Evolutionary conservation across 1,140 invertebrate genomes (phyloP), one percentile per base, ranked within the genome.

Genomic region (Gryon sp.): DNA sequence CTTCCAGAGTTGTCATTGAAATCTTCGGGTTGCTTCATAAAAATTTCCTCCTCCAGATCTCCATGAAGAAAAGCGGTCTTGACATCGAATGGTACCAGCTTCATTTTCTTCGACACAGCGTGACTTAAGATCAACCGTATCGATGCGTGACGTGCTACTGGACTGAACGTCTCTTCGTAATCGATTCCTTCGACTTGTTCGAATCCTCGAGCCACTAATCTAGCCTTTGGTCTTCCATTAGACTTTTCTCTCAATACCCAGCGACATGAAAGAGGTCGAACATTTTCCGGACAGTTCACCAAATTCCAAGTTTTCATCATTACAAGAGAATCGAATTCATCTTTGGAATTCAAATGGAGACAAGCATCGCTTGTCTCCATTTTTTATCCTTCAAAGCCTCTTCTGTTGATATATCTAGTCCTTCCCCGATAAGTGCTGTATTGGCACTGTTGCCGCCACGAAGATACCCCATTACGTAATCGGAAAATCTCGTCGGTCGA

Each of bases 1-100:
- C 57, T 60, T 24, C 22, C 9, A 36, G 20, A 63, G 4, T 40
- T 34, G 52, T 75, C 62, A 20, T 75, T 52, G 46, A 83, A 86
- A 5, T 84, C 83, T 70, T 82, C 57, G 18, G 86, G 86, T 41
- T 82, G 79, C 26, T 83, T 16, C 83, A 84, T 82, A 69, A 76
- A 87, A n/a, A 87, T 76, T 16, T 41, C 60, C 68, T 88, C 83
- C 20, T 78, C 63, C 38, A 87, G 40, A n/a, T 32, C 28, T 32
- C 28, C n/a, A 9, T 32, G 28, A 2, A 32, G 9, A n/a, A 32
- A 32, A 7, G 52, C 34, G 2, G 52, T 28, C 14, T 57, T 57
- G 0, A 57, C 36, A 7, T 57, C 36, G 4, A 57, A 57, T 6
- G 36, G 11, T 24, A 16, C 38, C 3, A 41, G 2, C 3, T 41